Percentiles rank a stretch among this genome's conserved stretches.
Evolutionary conservation across 2,113 vertebrate genomes (phyloP).

Genomic region (Perccottus glenii): DNA sequence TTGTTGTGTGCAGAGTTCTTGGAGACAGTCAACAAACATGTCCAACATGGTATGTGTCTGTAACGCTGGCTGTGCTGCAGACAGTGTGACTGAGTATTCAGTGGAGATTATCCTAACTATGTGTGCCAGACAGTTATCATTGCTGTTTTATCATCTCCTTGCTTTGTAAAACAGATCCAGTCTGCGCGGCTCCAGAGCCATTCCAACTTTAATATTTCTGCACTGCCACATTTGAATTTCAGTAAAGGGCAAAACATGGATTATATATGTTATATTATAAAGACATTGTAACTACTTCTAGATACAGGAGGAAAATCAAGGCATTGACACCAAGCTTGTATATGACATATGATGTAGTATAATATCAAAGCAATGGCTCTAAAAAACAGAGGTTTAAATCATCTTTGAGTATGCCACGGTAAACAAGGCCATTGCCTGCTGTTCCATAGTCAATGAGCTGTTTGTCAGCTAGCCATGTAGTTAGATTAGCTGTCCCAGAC

Average conservation of each 20-base stretch:
- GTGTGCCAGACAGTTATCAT: constrained; percentile 50
- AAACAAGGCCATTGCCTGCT: constrained; percentile 61
- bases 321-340: neutral
- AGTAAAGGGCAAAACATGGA: too few species aligned
- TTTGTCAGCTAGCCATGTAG: constrained; percentile 66
- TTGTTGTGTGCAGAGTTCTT: constrained; percentile 12
- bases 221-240: too few species aligned
- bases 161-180: constrained; percentile 25
- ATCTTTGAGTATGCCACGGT: constrained; percentile 38
- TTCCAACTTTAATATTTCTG: too few species aligned
- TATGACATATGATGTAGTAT: neutral
- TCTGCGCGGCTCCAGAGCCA: constrained; percentile 17
- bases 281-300: too few species aligned
- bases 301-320: neutral
- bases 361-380: neutral
- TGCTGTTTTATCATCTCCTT: constrained; percentile 46
- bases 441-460: constrained; percentile 67
- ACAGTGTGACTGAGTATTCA: constrained; percentile 39
- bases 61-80: constrained; percentile 29
- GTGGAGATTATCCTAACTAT: constrained; percentile 46
- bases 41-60: constrained; percentile 41
- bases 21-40: constrained; percentile 27
- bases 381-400: constrained; percentile 13
- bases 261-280: too few species aligned
- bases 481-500: constrained; percentile 69